Base-by-base conservation (phyloP, 2,888 invertebrate species). In the Clusia tigrina region DNA sequence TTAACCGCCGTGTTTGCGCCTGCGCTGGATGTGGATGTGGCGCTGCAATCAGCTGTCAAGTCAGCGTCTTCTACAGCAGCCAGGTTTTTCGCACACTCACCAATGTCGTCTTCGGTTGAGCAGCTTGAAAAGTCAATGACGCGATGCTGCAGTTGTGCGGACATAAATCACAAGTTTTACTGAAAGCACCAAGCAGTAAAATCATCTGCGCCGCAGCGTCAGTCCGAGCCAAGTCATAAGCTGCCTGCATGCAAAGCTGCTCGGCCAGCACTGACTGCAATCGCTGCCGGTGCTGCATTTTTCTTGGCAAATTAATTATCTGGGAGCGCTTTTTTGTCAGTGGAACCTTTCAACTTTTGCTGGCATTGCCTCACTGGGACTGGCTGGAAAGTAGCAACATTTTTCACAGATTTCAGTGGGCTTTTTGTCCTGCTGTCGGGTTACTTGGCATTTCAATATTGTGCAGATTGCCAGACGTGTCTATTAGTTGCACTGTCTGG, bases 31-130 rank as follows among this genome's bases (percentile, higher is more conserved):
- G n/a, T n/a, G n/a, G n/a, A n/a, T n/a, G n/a, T n/a, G 2, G 42
- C 42, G 42, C 42, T 42, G 42, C 42, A 42, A 42, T 42, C 42
- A 42, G 42, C n/a, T 42, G 42, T 42, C 42, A 42, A 42, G 15
- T 6, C 42, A n/a, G 9, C n/a, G n/a, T 42, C 42, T 10, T 10
- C n/a, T 42, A n/a, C 42, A 15, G 42, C 42, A n/a, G 42, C n/a
- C n/a, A 17, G n/a, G 10, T 17, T 42, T 42, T 42, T 42, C n/a
- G 6, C 42, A 42, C 12, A 9, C 42, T 42, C 42, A 42, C 42
- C 42, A 12, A 6, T 42, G 42, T 42, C 42, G n/a, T 17, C 42
- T 6, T 5, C n/a, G 42, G 42, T n/a, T 5, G 42, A 42, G n/a
- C n/a, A 42, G 10, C 12, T 42, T 42, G 42, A 42, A 42, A 42